Percentiles rank a stretch among this genome's conserved stretches.
These are phyloP conservation scores for Ditylenchus dipsaci DNA, from an alignment of 1,140 invertebrate species.

Conservation along the genomic window DNA sequence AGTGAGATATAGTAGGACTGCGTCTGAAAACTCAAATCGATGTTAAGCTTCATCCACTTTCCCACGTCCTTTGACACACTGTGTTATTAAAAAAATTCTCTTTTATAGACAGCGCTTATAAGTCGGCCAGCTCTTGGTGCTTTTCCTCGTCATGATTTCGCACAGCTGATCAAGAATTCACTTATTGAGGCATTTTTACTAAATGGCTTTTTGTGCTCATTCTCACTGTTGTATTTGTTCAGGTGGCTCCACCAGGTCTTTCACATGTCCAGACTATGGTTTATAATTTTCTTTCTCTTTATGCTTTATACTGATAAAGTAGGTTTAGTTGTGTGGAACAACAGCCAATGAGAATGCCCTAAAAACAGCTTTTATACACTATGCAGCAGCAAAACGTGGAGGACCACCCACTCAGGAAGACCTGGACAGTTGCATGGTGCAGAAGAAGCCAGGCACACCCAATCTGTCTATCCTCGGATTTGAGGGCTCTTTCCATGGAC, in stretches of 20 bases:
- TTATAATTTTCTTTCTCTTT: no score
- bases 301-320: no score
- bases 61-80: no score
- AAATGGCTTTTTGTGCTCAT: not conserved
- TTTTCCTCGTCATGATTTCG: conserved; percentile 52
- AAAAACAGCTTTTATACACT: conserved; percentile 54
- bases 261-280: conserved; percentile 51
- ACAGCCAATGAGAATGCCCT: conserved; percentile 57
- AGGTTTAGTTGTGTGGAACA: conserved; percentile 34
- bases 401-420: conserved; percentile 41
- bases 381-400: conserved; percentile 42
- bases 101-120: conserved; percentile 45
- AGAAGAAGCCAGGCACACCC: conserved; percentile 64
- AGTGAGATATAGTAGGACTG: no score
- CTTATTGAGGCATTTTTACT: conserved; percentile 10
- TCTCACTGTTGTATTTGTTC: not conserved
- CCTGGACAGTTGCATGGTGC: conserved; percentile 53
- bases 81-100: no score
- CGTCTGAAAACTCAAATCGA: no score
- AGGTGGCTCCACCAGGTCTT: conserved; percentile 52
- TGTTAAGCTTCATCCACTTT: no score
- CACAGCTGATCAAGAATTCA: conserved; percentile 44
- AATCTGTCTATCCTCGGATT: conserved; percentile 51
- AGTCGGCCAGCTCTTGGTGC: conserved; percentile 55
- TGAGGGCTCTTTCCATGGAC: conserved; percentile 55